Conservation (phyloP, 92 coral and sea anemone genomes). For the Zoanthus sansibaricus region DNA sequence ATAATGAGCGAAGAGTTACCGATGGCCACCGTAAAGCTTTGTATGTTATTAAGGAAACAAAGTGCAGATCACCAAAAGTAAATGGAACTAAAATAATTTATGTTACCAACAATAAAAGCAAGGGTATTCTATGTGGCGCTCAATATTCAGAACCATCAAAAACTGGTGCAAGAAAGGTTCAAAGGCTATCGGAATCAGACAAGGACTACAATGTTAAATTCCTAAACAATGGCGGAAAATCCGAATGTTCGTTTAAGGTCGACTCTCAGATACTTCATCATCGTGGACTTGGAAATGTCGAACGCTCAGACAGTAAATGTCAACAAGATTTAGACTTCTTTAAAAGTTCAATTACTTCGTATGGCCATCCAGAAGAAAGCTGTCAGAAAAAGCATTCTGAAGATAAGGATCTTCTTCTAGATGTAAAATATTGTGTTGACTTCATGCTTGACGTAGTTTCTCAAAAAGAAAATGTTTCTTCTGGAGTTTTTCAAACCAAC, state of each 20-base stretch:
- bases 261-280: neutral
- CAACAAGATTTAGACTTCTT: neutral
- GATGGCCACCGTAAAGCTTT: neutral
- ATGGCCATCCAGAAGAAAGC: neutral
- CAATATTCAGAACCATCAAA: neutral
- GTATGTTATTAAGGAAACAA: constrained; percentile 10
- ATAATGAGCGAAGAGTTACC: neutral
- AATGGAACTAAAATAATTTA: constrained; percentile 31
- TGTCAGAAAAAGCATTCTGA: neutral
- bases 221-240: neutral
- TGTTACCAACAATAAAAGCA: constrained; percentile 18
- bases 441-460: constrained; percentile 6
- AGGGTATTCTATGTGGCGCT: neutral
- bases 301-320: neutral
- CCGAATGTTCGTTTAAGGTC: neutral
- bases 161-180: neutral
- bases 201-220: neutral
- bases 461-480: neutral
- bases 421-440: neutral
- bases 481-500: neutral
- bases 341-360: neutral
- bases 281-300: neutral
- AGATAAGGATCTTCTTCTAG: neutral
- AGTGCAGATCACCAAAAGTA: constrained; percentile 5
- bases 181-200: neutral